Conservation (phyloP, 2,888 invertebrate species). For the Siphlonurus alternatus region DNA sequence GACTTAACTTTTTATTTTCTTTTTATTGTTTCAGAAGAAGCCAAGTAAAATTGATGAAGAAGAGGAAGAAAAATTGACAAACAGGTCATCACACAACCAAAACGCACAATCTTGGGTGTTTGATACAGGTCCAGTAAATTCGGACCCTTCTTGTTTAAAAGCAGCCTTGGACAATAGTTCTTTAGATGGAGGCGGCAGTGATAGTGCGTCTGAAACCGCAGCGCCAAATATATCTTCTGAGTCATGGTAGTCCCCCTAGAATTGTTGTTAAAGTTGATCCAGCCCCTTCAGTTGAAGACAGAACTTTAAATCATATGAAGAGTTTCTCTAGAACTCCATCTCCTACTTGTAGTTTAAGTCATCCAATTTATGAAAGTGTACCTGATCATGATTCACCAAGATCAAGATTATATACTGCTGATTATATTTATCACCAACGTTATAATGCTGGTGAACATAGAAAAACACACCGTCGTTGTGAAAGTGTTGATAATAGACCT, state of each 20-base stretch:
- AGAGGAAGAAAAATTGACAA: background rate
- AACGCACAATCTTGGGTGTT: slow-evolving; percentile 33
- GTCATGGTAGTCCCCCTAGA: background rate
- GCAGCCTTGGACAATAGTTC: slow-evolving; percentile 3
- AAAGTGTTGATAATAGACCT: background rate
- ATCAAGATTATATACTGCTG: slow-evolving; percentile 25
- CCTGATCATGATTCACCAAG: slow-evolving; percentile 14
- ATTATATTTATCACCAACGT: background rate
- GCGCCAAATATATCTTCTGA: background rate
- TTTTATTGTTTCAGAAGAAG: slow-evolving; percentile 12
- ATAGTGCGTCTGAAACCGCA: background rate
- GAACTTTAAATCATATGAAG: slow-evolving; percentile 31
- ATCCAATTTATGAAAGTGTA: slow-evolving; percentile 26
- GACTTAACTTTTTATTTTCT: background rate
- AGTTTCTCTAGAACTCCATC: slow-evolving; percentile 33
- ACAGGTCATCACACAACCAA: slow-evolving; percentile 21
- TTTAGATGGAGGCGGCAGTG: background rate
- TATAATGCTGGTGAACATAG: background rate
- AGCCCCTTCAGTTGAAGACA: slow-evolving; percentile 20
- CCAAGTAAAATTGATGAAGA: background rate
- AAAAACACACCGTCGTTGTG: background rate
- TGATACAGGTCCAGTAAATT: slow-evolving; percentile 23
- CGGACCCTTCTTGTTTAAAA: slow-evolving; percentile 7
- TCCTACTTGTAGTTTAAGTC: slow-evolving; percentile 22
- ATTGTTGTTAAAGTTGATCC: slow-evolving; percentile 20